Percentiles rank a stretch among this genome's conserved stretches.
These are phyloP conservation scores for Alosa alosa DNA, from an alignment of 2,113 vertebrate genomes.

Conservation along the genomic window DNA sequence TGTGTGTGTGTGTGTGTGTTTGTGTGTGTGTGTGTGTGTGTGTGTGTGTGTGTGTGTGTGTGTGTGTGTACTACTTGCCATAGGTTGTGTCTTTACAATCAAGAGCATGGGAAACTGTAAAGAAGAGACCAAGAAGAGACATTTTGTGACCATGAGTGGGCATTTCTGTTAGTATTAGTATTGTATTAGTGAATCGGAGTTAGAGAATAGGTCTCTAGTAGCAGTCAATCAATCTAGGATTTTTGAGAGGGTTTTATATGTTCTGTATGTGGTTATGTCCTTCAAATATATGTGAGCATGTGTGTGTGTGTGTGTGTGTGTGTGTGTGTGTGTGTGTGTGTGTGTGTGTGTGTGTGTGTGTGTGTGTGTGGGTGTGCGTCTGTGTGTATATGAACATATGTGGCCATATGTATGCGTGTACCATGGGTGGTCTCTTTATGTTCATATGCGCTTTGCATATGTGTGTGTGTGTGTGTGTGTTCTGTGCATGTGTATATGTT, in stretches of 20 bases:
- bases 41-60: background rate
- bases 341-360: background rate
- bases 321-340: conserved; percentile 2
- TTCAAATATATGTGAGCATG: background rate
- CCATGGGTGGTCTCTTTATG: background rate
- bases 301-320: background rate
- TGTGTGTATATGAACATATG: conserved; percentile 6
- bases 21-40: background rate
- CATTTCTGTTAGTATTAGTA: background rate
- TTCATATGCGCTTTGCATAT: background rate
- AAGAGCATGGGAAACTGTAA: background rate
- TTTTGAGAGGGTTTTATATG: no score
- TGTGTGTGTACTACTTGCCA: background rate
- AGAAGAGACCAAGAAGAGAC: background rate
- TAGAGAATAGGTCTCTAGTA: background rate
- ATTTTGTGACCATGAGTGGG: background rate
- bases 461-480: background rate
- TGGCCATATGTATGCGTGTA: background rate
- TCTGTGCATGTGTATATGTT: background rate
- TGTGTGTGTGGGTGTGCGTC: background rate
- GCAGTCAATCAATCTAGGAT: background rate
- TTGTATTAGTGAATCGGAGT: background rate
- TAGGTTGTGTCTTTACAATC: background rate
- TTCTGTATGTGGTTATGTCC: no score
- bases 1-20: no score